Evolutionary conservation across 2,797 vertebrate genomes (phyloP), one percentile per base, ranked within the genome.

Genomic region (Anguilla megastoma): DNA sequence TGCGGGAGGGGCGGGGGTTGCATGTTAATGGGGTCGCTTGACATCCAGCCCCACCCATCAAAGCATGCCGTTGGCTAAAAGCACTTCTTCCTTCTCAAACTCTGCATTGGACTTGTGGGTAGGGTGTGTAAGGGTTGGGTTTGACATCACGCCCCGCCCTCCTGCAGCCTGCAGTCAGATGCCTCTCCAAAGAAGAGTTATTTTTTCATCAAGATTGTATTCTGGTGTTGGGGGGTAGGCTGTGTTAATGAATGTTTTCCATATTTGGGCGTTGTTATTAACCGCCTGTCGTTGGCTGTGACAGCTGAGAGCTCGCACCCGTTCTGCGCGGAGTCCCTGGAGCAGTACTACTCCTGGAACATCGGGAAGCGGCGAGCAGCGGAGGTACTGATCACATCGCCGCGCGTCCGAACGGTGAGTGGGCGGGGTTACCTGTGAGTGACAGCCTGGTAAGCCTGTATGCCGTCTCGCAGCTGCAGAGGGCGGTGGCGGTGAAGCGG

Each of bases 311-410:
- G 98, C 90, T 96, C 97, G 48, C 97, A 97, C 94, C 97, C 97
- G 0, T 99, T 98, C 90, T 99, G 98, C 93, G 98, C 98, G 6
- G 93, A 94, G 86, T 99, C 99, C 48, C 93, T 97, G 89, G 97
- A 98, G 89, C 98, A 98, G 93, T 99, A 98, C 95, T 99, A 97
- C 90, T 96, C 97, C 89, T 99, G 99, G 98, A 98, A 97, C 95
- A 99, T 99, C 90, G 99, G 99, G 87, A 99, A 99, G 91, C 96
- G 98, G 87, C 97, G 99, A 92, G 99, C 98, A 54, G 96, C 98
- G 0, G 96, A 96, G 95, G 96, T 96, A 91, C 93, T 16, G n/a
- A 1, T 27, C 24, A 6, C 24, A 1, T 2, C n/a, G 63, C 63
- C n/a, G 63, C 21, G 24, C 8, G 63, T 4, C 24, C 2, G 63